Conservation (phyloP, 2,888 invertebrate species). For the Rhabditoides inermis region DNA sequence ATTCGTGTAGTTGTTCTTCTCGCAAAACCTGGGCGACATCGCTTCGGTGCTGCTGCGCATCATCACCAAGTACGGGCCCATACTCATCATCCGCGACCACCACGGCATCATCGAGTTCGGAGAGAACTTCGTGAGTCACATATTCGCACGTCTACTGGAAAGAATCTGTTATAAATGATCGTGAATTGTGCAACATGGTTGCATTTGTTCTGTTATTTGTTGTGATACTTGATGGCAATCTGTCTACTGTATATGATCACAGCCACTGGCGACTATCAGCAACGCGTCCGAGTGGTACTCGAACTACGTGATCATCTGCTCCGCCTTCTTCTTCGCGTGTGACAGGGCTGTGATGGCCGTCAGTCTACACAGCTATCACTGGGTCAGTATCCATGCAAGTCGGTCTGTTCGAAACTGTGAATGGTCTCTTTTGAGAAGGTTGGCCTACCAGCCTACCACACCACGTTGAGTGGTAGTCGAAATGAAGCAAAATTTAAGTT, state of each 20-base stretch:
- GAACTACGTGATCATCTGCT: constrained; percentile 9
- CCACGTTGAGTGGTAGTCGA: too few relatives aligned
- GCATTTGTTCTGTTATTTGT: too few relatives aligned
- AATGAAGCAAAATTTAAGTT: not conserved
- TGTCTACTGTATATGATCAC: too few relatives aligned
- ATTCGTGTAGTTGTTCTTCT: constrained; percentile 11
- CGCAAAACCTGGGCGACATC: constrained; percentile 11
- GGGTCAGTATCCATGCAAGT: constrained; percentile 2
- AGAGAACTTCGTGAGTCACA: constrained; percentile 7
- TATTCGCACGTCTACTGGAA: not conserved
- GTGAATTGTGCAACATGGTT: too few relatives aligned
- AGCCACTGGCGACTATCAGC: constrained; percentile 6
- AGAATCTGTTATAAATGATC: too few relatives aligned
- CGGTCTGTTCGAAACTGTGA: too few relatives aligned
- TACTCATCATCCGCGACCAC: constrained; percentile 6
- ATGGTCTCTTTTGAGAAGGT: too few relatives aligned
- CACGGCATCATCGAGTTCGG: constrained; percentile 6
- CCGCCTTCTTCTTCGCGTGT: constrained; percentile 6
- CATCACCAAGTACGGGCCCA: constrained; percentile 7
- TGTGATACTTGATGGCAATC: too few relatives aligned
- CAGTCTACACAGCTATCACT: constrained; percentile 4
- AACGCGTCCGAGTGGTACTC: constrained; percentile 12
- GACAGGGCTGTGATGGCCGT: constrained; percentile 10
- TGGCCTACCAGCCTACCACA: too few relatives aligned
- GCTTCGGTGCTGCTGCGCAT: constrained; percentile 7